A percentile compares a stretch with the other conserved stretches of the same genome.
Conservation (phyloP, 2,797 vertebrate genomes). For the Gambusia yucatana region DNA sequence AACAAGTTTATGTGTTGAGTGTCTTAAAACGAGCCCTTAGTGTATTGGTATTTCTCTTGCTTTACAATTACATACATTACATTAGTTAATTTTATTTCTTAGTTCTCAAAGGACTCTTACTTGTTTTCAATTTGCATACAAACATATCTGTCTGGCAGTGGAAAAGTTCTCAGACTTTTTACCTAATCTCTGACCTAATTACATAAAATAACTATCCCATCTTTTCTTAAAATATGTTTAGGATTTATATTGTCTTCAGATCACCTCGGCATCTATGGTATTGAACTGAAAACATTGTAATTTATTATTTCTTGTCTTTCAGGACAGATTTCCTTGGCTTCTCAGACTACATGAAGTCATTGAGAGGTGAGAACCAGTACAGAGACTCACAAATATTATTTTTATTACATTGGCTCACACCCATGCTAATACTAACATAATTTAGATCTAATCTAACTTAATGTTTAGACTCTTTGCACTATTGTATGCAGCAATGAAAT, state of each 20-base stretch:
- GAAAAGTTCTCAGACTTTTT: neutral
- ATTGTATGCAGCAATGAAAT: neutral
- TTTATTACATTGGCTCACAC: neutral
- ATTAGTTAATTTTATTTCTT: neutral
- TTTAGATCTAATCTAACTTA: neutral
- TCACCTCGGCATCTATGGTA: neutral
- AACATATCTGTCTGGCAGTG: neutral
- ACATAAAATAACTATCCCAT: neutral
- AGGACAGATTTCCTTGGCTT: conserved; percentile 93
- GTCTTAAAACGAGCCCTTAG: neutral
- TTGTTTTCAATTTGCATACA: neutral
- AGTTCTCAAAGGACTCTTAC: neutral
- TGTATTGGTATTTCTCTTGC: neutral
- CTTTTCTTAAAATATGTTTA: neutral
- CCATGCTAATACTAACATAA: neutral
- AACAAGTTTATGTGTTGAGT: neutral
- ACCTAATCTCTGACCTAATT: neutral
- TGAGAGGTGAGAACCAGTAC: conserved; percentile 77
- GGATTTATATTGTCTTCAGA: neutral
- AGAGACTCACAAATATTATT: neutral
- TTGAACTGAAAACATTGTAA: neutral
- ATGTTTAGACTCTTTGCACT: neutral
- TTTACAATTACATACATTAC: neutral
- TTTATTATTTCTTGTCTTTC: conserved; percentile 27
- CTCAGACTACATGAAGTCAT: conserved; percentile 85